A percentile compares a stretch with the other conserved stretches of the same genome.
phyloP scores from a whole-genome alignment of 2,113 vertebrate species.

The Potamarius usumacintae region DNA sequence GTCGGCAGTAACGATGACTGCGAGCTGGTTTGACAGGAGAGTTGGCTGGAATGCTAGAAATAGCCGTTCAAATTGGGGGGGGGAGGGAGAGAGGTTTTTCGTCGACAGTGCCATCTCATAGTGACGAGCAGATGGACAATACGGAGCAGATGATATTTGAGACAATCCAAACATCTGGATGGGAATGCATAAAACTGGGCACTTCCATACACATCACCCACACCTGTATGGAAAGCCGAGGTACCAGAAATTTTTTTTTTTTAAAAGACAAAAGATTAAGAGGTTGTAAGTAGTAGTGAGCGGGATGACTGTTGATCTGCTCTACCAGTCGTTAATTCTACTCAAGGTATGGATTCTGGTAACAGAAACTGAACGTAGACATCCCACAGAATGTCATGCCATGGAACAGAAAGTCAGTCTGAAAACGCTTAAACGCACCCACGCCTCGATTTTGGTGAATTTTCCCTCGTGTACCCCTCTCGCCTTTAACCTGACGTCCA shows the following conservation, averaged over 20 bases:
- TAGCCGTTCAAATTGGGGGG: neutral
- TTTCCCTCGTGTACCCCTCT: neutral
- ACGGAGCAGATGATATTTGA: neutral
- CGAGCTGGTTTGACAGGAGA: slow-evolving; percentile 2
- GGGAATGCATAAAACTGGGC: neutral
- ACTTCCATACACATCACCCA: neutral
- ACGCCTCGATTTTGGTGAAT: neutral
- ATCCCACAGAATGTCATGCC: neutral
- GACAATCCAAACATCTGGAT: neutral
- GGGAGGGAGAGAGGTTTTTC: neutral
- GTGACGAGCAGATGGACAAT: neutral
- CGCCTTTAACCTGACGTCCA: neutral
- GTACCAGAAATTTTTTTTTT: too few relatives aligned
- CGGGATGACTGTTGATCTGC: neutral
- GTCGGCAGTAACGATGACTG: neutral
- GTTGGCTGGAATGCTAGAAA: slow-evolving; percentile 30
- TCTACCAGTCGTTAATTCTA: neutral
- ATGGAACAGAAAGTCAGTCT: neutral
- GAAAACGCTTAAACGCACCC: too few relatives aligned
- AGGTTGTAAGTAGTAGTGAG: slow-evolving; percentile 11
- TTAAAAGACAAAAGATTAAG: neutral
- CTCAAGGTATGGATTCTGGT: neutral
- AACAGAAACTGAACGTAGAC: too few relatives aligned
- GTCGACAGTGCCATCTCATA: neutral
- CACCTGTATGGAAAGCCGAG: neutral